Conservation (phyloP, 1,140 invertebrate species). For the Trachymyrmex septentrionalis region DNA sequence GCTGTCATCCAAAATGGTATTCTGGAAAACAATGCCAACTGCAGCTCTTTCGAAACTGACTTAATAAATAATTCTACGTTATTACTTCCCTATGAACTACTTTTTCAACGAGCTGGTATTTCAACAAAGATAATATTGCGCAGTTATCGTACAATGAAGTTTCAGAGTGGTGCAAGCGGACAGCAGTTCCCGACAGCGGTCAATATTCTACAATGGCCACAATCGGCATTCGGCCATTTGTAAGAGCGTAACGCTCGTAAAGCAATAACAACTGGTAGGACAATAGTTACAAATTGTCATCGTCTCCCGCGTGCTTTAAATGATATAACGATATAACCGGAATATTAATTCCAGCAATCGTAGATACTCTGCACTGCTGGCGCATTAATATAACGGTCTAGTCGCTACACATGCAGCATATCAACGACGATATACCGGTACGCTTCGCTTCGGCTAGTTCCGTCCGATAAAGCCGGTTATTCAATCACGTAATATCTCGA, state of each 20-base stretch:
- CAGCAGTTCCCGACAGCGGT: slow-evolving; percentile 44
- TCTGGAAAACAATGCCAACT: background rate
- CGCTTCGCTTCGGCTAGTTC: background rate
- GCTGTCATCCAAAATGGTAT: background rate
- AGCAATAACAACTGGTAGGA: slow-evolving; percentile 32
- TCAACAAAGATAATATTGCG: slow-evolving; percentile 30
- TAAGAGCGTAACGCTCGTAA: slow-evolving; percentile 37
- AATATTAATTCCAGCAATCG: slow-evolving; percentile 42
- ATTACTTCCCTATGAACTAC: background rate
- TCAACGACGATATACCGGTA: background rate
- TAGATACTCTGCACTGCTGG: background rate
- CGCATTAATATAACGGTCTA: background rate
- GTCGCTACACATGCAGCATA: background rate
- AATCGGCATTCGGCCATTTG: slow-evolving; percentile 40
- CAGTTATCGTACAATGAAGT: slow-evolving; percentile 23
- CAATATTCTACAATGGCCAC: slow-evolving; percentile 43
- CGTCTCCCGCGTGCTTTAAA: slow-evolving; percentile 21
- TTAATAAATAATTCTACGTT: slow-evolving; percentile 29
- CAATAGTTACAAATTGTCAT: slow-evolving; percentile 48
- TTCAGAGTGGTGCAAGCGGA: background rate
- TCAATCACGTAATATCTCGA: slow-evolving; percentile 40
- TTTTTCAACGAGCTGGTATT: background rate
- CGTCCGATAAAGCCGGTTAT: background rate
- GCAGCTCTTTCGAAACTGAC: background rate
- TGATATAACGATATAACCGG: slow-evolving; percentile 22